Evolutionary conservation across 2,888 invertebrate genomes (phyloP).

Genomic region (Tetragonisca angustula): DNA sequence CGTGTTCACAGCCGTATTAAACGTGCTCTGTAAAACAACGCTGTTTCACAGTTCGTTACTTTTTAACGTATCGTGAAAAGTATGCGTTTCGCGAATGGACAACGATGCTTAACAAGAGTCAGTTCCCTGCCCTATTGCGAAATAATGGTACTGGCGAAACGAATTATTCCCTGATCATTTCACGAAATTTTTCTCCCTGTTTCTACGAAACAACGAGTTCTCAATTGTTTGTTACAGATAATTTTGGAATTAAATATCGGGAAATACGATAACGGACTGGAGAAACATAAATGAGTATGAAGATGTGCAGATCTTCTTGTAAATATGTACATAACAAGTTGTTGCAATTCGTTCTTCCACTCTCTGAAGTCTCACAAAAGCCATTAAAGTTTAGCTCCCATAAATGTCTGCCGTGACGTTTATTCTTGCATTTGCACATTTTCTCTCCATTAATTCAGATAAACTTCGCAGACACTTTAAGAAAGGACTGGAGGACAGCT

Average conservation of each 20-base stretch:
- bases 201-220: conserved; percentile 2
- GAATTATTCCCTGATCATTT: conserved; percentile 25
- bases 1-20: conserved; percentile 40
- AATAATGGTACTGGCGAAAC: conserved; percentile 11
- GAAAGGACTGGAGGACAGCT: not conserved
- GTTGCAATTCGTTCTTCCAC: not conserved
- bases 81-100: conserved; percentile 36
- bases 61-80: conserved; percentile 52
- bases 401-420: not conserved
- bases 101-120: conserved; percentile 40
- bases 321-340: too few species aligned
- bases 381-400: not conserved
- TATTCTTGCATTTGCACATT: not conserved
- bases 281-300: too few species aligned
- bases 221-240: too few species aligned
- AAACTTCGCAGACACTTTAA: not conserved
- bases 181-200: not conserved
- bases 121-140: conserved; percentile 21
- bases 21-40: conserved; percentile 45
- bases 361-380: not conserved
- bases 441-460: not conserved
- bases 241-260: too few species aligned
- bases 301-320: too few species aligned
- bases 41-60: conserved; percentile 60
- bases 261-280: too few species aligned